These are phyloP conservation scores for Drosophila biarmipes DNA, from an alignment of 1,140 invertebrate genomes.

Conservation along the genomic window DNA sequence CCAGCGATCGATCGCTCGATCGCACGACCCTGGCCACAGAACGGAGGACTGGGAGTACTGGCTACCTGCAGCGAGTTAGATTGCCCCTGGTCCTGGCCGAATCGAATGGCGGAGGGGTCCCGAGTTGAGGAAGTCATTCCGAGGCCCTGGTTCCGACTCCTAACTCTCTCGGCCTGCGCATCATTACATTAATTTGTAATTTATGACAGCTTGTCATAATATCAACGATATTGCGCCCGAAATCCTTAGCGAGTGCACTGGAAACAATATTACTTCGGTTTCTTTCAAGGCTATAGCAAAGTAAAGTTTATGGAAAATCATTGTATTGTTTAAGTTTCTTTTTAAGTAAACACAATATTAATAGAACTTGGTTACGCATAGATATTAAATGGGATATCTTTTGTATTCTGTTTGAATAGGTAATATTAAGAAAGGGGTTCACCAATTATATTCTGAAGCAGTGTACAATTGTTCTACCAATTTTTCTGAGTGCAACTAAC, in stretches of 20 bases:
- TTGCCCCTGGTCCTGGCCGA: slow-evolving; percentile 33
- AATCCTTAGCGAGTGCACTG: slow-evolving; percentile 10
- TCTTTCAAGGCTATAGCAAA: background rate
- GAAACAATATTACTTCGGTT: background rate
- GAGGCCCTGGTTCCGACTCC: background rate
- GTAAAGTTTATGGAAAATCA: background rate
- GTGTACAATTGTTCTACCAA: no score
- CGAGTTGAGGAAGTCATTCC: slow-evolving; percentile 20
- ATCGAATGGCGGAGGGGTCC: background rate
- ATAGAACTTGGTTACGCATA: no score
- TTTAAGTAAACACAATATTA: no score
- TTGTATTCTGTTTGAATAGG: no score
- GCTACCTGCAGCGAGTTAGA: slow-evolving; percentile 47
- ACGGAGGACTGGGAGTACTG: slow-evolving; percentile 1
- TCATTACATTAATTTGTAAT: slow-evolving; percentile 82
- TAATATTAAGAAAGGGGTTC: no score
- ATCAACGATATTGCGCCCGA: slow-evolving; percentile 43
- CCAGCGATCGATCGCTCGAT: slow-evolving; percentile 33
- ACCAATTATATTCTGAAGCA: no score
- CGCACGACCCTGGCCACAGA: slow-evolving; percentile 40
- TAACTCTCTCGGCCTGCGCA: slow-evolving; percentile 24
- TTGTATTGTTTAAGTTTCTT: no score
- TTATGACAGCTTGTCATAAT: slow-evolving; percentile 83
- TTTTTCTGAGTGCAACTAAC: background rate
- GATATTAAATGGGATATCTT: no score